Evolutionary conservation across 2,888 invertebrate genomes (phyloP).

Genomic region (Eristalis arbustorum): DNA sequence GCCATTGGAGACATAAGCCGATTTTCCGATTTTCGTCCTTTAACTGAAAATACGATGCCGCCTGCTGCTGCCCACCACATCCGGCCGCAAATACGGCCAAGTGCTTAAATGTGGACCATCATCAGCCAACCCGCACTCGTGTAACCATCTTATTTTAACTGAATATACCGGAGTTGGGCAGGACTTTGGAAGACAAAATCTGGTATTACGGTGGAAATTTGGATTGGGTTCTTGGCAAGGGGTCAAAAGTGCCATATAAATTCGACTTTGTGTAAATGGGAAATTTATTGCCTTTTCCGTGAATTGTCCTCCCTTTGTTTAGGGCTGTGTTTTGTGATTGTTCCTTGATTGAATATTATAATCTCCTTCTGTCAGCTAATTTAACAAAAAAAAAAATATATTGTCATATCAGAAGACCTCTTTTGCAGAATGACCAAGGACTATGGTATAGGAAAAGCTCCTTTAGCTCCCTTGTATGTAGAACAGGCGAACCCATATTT

Average conservation of each 20-base stretch:
- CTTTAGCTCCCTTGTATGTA: not conserved
- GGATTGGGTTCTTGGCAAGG: conserved; percentile 72
- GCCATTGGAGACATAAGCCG: conserved; percentile 79
- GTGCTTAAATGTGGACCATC: conserved; percentile 42
- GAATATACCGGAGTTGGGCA: conserved; percentile 12
- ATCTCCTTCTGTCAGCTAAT: conserved; percentile 66
- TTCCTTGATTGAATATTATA: conserved; percentile 67
- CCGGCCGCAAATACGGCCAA: conserved; percentile 29
- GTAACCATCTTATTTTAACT: conserved; percentile 71
- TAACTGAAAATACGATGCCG: conserved; percentile 58
- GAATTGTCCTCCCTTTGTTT: conserved; percentile 62
- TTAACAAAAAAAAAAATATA: conserved; percentile 36
- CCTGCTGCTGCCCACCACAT: conserved; percentile 57
- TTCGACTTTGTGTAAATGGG: conserved; percentile 78
- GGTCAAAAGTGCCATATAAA: conserved; percentile 78
- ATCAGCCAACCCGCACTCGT: conserved; percentile 56
- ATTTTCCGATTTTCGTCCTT: conserved; percentile 74
- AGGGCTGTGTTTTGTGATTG: conserved; percentile 62
- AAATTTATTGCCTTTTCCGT: conserved; percentile 73
- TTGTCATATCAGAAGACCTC: conserved; percentile 47
- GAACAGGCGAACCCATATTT: conserved; percentile 14
- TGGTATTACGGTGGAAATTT: conserved; percentile 60
- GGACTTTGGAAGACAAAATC: conserved; percentile 58
- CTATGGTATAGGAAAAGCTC: not conserved
- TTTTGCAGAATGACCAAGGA: conserved; percentile 54